Evolutionary conservation across 2,888 invertebrate genomes (phyloP), one percentile per base, ranked within the genome.

Genomic region (Netelia inedita): DNA sequence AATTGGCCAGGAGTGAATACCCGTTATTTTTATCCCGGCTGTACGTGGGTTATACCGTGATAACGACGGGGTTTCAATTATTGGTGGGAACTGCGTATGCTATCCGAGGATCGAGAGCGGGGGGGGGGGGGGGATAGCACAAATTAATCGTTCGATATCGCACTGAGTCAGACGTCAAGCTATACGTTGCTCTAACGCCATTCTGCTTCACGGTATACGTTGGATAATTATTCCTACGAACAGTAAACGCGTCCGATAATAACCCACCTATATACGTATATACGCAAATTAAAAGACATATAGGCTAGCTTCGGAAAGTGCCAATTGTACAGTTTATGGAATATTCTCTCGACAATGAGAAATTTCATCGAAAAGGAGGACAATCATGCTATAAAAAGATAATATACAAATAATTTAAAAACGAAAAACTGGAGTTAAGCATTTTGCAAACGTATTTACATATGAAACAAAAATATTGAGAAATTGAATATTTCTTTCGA

Each of bases 141-240:
- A 71, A 83, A 83, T 79, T 75, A 83, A 83, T 83, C 71, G 69
- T 79, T 35, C 79, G 79, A 65, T 83, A 83, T 83, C 83, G 74
- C 69, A 65, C 46, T 55, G 79, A 83, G 79, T 74, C 79, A 79
- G 63, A 74, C 83, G 79, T 74, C 63, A 50, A 83, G 46, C 74
- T 41, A 66, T 73, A n/a, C 82, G 61, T 19, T 50, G 28, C 21
- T 19, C 55, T 11, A 50, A 78, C 19, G 16, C 41, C 41, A 50
- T 68, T 59, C 53, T 61, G 59, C 21, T 66, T 65, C 19, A 35
- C 28, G 65, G 53, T 76, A 50, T 61, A 82, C 35, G 55, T 2
- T 8, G 14, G 71, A 66, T 74, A 79, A 79, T 79, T 83, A 83
- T 83, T 79, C 69, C 53, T 35, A 57, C 68, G 69, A 75, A 79